Percentiles rank a stretch among this genome's conserved stretches.
Conservation (phyloP, 2,888 invertebrate genomes). For the Callosobruchus maculatus region DNA sequence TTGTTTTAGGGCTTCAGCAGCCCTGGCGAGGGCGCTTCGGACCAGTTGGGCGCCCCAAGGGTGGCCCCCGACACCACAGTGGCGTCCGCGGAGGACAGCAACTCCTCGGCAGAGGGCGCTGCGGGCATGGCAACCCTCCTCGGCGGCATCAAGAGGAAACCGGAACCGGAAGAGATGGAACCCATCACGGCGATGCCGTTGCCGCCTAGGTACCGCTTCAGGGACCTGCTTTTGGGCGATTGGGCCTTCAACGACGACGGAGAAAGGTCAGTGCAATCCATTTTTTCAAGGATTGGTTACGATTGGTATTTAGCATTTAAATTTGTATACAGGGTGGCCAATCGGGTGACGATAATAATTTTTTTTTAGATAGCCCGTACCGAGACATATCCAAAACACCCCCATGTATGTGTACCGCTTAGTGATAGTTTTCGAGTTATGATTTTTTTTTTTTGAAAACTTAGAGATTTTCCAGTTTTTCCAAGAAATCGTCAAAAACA, state of each 20-base stretch:
- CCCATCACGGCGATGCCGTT: conserved; percentile 48
- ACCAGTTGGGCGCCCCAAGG: not conserved
- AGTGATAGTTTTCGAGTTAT: no score
- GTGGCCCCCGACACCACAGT: not conserved
- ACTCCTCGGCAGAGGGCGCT: conserved; percentile 39
- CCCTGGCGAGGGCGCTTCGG: not conserved
- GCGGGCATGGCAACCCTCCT: conserved; percentile 42
- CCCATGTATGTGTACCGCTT: no score
- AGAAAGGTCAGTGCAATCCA: conserved; percentile 65
- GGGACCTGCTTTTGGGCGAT: conserved; percentile 74
- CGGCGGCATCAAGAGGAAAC: conserved; percentile 28
- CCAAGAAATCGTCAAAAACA: no score
- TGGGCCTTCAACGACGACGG: conserved; percentile 74
- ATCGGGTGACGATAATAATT: no score
- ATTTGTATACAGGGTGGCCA: no score
- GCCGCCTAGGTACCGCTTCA: conserved; percentile 70
- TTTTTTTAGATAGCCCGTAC: no score
- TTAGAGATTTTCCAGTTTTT: no score
- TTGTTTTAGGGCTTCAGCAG: not conserved
- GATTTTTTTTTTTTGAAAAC: no score
- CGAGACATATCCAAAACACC: no score
- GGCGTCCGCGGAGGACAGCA: conserved; percentile 22
- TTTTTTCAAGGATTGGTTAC: no score
- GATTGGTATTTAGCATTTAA: no score
- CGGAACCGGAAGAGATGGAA: conserved; percentile 33